Base-by-base conservation (phyloP, 2,888 invertebrate genomes). In the Pelosia muscerda region DNA sequence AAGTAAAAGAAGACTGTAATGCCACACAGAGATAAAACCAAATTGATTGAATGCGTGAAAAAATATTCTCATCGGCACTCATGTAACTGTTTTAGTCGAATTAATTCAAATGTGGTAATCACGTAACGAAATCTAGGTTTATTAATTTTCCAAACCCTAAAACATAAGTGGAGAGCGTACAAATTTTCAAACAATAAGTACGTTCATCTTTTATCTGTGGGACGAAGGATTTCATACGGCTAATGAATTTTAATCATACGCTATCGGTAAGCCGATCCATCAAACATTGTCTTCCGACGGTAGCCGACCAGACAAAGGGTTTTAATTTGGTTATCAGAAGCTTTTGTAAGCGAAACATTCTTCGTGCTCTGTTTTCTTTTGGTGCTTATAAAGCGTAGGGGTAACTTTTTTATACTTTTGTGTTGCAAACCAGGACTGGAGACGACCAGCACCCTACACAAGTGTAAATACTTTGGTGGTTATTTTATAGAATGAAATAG, bases 281-380 rank as follows among this genome's bases (percentile, higher is more conserved):
- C 92, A 92, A 88, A 86, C 83, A 86, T 81, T 80, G 81, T 81
- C 81, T 81, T 82, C 81, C 79, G 83, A 86, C 86, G 82, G 81
- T 83, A 84, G 77, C 82, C 80, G 84, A 81, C 83, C 86, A 83
- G 73, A 93, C 92, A 93, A 94, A 91, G 88, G 87, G 88, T 92
- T 91, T 91, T 65, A 91, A 93, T 91, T 90, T 89, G 87, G 87
- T 90, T 91, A 91, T 90, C 89, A 86, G 78, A 78, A 74, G 84
- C 90, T 90, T 92, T 92, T 92, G 93, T 92, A 89, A 88, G 84
- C 76, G 75, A 4, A 79, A 84, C 61, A 88, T 87, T 90, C 90
- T 89, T 92, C 90, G 90, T 88, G 86, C 87, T 81, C 81, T 86
- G 79, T 49, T 84, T 85, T 82, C 86, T 70, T 68, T 74, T 69